Evolutionary conservation across 2,797 vertebrate genomes (phyloP).

Genomic region (Anguilla pacifica): DNA sequence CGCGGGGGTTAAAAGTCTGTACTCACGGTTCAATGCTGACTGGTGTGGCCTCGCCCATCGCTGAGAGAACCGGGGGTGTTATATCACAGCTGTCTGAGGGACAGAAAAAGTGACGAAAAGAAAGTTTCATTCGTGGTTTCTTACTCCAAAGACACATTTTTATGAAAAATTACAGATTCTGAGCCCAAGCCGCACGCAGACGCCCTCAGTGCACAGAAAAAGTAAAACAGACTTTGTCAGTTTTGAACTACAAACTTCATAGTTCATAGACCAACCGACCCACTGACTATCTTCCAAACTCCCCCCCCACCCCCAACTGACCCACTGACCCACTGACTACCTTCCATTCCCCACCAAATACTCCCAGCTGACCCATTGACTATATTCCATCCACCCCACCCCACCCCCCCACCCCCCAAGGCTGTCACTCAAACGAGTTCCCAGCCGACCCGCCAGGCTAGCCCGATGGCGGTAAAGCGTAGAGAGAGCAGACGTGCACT

Average conservation of each 20-base stretch:
- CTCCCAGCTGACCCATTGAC: no score
- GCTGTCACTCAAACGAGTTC: no score
- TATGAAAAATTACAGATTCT: conserved; percentile 23
- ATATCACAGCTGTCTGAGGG: conserved; percentile 89
- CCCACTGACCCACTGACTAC: no score
- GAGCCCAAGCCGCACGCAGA: not conserved
- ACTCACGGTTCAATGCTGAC: conserved; percentile 99
- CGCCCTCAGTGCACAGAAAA: not conserved
- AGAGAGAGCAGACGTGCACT: conserved; percentile 55
- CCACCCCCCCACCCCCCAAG: no score
- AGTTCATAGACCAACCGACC: no score
- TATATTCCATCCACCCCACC: no score
- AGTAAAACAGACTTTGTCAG: not conserved
- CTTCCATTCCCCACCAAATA: no score
- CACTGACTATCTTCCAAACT: no score
- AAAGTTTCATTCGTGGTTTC: not conserved
- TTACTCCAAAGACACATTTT: not conserved
- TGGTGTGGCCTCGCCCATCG: conserved; percentile 90
- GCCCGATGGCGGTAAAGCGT: no score
- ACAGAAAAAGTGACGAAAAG: not conserved
- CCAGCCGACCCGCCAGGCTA: no score
- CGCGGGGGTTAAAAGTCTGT: not conserved
- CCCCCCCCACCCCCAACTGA: no score
- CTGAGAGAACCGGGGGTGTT: conserved; percentile 88
- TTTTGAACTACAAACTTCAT: no score